phyloP scores from a whole-genome alignment of 1,140 invertebrate genomes.

The Littorina saxatilis region DNA sequence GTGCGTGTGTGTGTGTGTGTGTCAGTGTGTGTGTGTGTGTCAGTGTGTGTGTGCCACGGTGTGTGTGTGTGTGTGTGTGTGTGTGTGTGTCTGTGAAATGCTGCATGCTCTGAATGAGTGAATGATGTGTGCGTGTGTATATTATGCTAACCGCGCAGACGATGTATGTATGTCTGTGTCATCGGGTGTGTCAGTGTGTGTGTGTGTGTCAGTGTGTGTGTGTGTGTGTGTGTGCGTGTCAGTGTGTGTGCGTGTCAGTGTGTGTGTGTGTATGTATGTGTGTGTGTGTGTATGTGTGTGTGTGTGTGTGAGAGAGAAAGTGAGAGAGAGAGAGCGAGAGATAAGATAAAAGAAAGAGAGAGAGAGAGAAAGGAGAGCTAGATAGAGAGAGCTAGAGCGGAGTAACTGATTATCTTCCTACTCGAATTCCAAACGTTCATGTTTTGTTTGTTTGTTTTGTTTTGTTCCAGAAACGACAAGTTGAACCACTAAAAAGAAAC shows the following conservation, averaged over 20 bases:
- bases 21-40: slow-evolving; percentile 21
- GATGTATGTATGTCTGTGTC: neutral
- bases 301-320: neutral
- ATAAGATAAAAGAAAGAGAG: neutral
- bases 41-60: neutral
- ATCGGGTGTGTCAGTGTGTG: neutral
- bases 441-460: slow-evolving; percentile 5
- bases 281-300: slow-evolving; percentile 12
- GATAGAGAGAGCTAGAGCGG: too few species aligned
- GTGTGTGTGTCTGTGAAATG: neutral
- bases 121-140: slow-evolving; percentile 16
- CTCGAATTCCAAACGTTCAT: too few species aligned
- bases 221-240: neutral
- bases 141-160: too few species aligned
- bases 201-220: slow-evolving; percentile 1
- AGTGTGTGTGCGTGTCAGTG: neutral
- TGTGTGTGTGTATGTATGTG: slow-evolving; percentile 9
- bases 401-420: too few species aligned
- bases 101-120: neutral
- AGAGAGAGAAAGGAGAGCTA: too few species aligned
- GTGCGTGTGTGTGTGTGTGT: slow-evolving; percentile 18
- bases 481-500: slow-evolving; percentile 81
- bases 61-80: slow-evolving; percentile 18
- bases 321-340: too few species aligned
- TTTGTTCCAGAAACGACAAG: slow-evolving; percentile 54